These are phyloP conservation scores for Drosophila tropicalis DNA, from an alignment of 1,140 invertebrate species.

Conservation along the genomic window DNA sequence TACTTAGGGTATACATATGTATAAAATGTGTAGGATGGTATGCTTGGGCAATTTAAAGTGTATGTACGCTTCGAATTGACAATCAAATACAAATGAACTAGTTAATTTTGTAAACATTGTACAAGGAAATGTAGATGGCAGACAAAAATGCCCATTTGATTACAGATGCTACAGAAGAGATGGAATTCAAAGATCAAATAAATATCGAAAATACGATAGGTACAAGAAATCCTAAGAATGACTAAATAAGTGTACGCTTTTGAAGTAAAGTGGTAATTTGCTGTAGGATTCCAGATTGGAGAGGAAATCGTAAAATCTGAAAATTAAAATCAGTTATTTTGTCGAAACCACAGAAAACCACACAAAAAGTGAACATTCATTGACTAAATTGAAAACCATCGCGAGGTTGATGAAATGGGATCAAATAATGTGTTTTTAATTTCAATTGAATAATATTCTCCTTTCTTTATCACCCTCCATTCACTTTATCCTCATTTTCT, in stretches of 20 bases:
- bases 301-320: not conserved
- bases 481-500: not conserved
- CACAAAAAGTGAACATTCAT: not conserved
- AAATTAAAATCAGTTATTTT: no score
- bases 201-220: no score
- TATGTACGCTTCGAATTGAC: slow-evolving; percentile 24
- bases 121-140: not conserved
- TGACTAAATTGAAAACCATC: not conserved
- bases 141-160: not conserved
- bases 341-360: no score
- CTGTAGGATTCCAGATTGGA: no score
- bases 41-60: slow-evolving; percentile 8
- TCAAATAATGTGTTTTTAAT: slow-evolving; percentile 53
- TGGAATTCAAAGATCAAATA: no score
- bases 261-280: no score
- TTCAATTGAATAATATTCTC: slow-evolving; percentile 46
- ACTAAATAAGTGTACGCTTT: no score
- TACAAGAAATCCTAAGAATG: no score
- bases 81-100: slow-evolving; percentile 14
- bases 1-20: not conserved
- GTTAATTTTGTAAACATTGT: not conserved
- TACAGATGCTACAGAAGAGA: not conserved
- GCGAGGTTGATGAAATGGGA: not conserved
- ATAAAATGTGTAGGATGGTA: not conserved
- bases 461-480: slow-evolving; percentile 6